A percentile compares a stretch with the other conserved stretches of the same genome.
Evolutionary conservation across 2,113 vertebrate genomes (phyloP).

Genomic region (Seriola quinqueradiata): DNA sequence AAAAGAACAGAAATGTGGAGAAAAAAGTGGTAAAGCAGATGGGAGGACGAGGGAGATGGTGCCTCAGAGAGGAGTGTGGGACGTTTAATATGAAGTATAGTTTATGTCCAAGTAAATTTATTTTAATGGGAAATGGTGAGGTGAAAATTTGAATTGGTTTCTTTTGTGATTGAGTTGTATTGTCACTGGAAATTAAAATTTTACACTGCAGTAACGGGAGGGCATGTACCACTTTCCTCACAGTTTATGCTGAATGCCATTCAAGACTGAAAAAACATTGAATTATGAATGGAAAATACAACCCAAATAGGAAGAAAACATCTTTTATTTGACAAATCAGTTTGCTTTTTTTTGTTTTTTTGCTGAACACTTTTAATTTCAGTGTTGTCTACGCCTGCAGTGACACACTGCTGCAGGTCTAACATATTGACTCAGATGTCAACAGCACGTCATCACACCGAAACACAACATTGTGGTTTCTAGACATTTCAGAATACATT

Average conservation of each 20-base stretch:
- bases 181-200: slow-evolving; percentile 28
- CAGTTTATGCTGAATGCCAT: background rate
- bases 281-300: slow-evolving; percentile 62
- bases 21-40: slow-evolving; percentile 43
- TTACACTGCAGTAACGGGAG: background rate
- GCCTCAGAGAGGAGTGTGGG: slow-evolving; percentile 35
- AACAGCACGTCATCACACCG: slow-evolving; percentile 71
- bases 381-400: slow-evolving; percentile 46
- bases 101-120: slow-evolving; percentile 42
- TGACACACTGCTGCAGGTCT: slow-evolving; percentile 53
- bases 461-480: slow-evolving; percentile 59
- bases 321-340: slow-evolving; percentile 75
- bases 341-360: slow-evolving; percentile 47
- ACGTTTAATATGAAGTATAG: slow-evolving; percentile 47
- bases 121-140: slow-evolving; percentile 24
- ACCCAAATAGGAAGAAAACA: slow-evolving; percentile 69
- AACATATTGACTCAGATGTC: slow-evolving; percentile 62
- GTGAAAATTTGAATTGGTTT: slow-evolving; percentile 31
- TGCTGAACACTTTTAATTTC: slow-evolving; percentile 59
- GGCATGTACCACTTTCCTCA: slow-evolving; percentile 12
- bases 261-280: slow-evolving; percentile 5
- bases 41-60: slow-evolving; percentile 19
- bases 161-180: slow-evolving; percentile 31
- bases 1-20: background rate
- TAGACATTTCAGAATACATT: slow-evolving; percentile 73